Evolutionary conservation across 2,113 vertebrate species (phyloP), one percentile per base, ranked within the genome.

Genomic region (Barbus barbus): DNA sequence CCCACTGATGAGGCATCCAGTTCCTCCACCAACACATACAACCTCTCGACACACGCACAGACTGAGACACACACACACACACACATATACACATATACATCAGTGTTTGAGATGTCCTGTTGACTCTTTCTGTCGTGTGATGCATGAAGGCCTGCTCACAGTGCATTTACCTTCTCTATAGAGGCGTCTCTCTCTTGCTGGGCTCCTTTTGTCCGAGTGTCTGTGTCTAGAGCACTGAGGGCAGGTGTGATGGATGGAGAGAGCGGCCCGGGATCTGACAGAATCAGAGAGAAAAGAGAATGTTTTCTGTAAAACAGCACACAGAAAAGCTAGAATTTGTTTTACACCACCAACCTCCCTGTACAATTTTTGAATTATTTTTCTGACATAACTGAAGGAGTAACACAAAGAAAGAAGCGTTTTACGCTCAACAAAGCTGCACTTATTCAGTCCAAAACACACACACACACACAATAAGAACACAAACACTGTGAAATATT

Each of bases 21-120:
- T 96, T 97, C 33, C 97, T 96, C 97, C 97, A 98, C 98, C 98
- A 99, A 33, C 96, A 96, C 91, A 99, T 82, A 2, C 90, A 24
- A 3, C 96, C 97, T 1, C 96, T 97, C 88, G 96, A 97, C 88
- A 99, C 95, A 96, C 96, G 98, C 85, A 99, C 96, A 0, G 96
- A 97, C 98, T 99, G 90, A 51, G 8, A 87, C 53, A 82, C 56
- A 60, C 31, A 58, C 26, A 78, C 51, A 83, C 48, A 74, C 51
- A 83, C 11, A 82, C 31, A 63, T 9, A 56, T 28, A 83, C 11
- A 82, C 31, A 63, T 9, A 56, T 28, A 63, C 61, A 12, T 11
- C 33, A 38, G 36, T 22, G 11, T 71, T 13, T 38, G 67, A 71
- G 67, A 71, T 69, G 26, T 11, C 31, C 65, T 18, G 5, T 22